Base-by-base conservation (phyloP, 1,140 invertebrate species). In the Cephus cinctus region DNA sequence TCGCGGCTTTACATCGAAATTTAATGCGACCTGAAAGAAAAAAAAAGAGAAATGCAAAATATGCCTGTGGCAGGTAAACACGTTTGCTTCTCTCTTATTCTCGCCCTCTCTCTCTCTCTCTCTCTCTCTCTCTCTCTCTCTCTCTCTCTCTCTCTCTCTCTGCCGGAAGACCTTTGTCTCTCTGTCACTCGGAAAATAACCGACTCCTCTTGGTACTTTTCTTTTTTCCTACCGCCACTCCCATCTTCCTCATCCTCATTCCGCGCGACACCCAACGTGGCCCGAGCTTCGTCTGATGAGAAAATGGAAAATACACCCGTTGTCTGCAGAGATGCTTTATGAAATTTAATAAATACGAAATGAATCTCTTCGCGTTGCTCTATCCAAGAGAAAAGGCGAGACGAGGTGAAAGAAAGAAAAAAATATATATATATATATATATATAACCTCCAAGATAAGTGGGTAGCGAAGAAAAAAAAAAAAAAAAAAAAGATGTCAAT, bases 281-380 rank as follows among this genome's bases (percentile, higher is more conserved):
- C 43, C 44, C 44, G 50, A 43, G 47, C 52, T n/a, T 63, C 52
- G 46, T 52, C 51, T 52, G 54, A 57, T 59, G 58, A 65, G 68
- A 72, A 75, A 76, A 76, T 72, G 69, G 67, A 72, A 72, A 66
- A 69, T 69, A 71, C 64, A 16, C 27, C 57, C 60, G 67, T 70
- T 64, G 60, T 69, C 60, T 58, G 61, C 53, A 43, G 50, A 39
- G 58, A 62, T 67, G 64, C 65, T 76, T 74, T 73, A 73, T 73
- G 62, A 73, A 74, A 76, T 73, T 74, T 73, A 73, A 74, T 76
- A 74, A 74, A 71, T 73, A 73, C 65, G 64, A 69, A 69, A 76
- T 73, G 71, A 73, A 73, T 75, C 66, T 69, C 57, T 57, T 50
- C 25, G 15, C n/a, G n/a, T n/a, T n/a, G n/a, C n/a, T n/a, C n/a